These are phyloP conservation scores for Catharus bicknelli DNA, from an alignment of 2,113 vertebrate species.

Conservation along the genomic window DNA sequence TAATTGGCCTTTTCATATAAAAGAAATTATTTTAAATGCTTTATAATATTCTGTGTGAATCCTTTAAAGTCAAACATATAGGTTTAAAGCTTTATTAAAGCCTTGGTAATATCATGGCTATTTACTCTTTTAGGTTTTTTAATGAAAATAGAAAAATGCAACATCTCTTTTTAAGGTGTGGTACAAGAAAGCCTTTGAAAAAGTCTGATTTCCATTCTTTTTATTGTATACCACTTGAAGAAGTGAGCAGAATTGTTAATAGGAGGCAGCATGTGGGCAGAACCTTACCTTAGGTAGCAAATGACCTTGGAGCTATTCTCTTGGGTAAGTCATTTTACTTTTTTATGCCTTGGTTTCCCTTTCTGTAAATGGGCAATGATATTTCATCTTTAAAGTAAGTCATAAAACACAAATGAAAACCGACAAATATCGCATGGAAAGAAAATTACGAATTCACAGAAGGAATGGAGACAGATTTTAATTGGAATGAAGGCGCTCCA, in stretches of 20 bases:
- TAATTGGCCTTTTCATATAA: conserved; percentile 58
- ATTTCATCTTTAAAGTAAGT: conserved; percentile 48
- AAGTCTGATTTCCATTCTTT: conserved; percentile 70
- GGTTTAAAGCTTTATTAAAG: conserved; percentile 41
- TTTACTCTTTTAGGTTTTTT: conserved; percentile 36
- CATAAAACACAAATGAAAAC: not conserved
- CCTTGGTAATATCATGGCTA: conserved; percentile 59
- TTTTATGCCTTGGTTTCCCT: conserved; percentile 23
- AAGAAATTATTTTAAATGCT: conserved; percentile 60
- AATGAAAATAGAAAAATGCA: conserved; percentile 38
- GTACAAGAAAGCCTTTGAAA: conserved; percentile 60
- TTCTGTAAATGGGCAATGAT: not conserved
- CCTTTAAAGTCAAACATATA: conserved; percentile 47
- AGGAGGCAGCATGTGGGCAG: conserved; percentile 47
- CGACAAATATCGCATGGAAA: conserved; percentile 51
- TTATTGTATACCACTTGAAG: conserved; percentile 56
- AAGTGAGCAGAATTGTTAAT: conserved; percentile 62
- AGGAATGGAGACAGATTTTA: conserved; percentile 65
- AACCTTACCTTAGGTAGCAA: conserved; percentile 42
- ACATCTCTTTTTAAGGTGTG: conserved; percentile 67
- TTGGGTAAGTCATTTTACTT: not conserved
- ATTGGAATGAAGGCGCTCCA: conserved; percentile 44
- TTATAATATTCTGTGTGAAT: conserved; percentile 26
- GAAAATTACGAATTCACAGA: conserved; percentile 61
- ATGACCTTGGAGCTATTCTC: conserved; percentile 48